phyloP scores from a whole-genome alignment of 2,113 vertebrate species.

The Aegithalos caudatus region DNA sequence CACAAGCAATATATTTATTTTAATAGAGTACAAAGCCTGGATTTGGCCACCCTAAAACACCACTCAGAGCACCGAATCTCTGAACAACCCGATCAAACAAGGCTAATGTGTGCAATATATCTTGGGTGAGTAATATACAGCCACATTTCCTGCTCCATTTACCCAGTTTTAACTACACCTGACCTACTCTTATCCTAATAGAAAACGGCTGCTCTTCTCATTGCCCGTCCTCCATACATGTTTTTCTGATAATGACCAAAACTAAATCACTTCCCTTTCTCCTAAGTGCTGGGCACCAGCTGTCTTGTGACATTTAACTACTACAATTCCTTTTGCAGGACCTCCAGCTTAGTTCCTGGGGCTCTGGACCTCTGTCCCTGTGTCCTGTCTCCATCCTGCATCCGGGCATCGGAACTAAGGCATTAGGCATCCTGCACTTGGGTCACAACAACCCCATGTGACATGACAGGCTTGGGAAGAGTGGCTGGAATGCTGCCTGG shows the following conservation, averaged over 20 bases:
- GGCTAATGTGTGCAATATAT: conserved; percentile 61
- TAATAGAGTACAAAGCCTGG: conserved; percentile 52
- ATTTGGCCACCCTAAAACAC: conserved; percentile 54
- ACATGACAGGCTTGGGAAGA: neutral
- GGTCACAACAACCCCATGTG: neutral
- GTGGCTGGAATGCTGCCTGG: neutral
- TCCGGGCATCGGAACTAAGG: neutral
- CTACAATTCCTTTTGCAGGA: neutral
- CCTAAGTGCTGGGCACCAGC: conserved; percentile 40
- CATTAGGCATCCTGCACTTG: neutral
- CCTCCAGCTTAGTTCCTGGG: neutral
- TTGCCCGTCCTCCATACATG: conserved; percentile 26
- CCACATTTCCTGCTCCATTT: conserved; percentile 67
- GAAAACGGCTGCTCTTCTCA: conserved; percentile 57
- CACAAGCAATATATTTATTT: conserved; percentile 37
- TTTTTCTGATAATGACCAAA: conserved; percentile 53
- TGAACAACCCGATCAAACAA: conserved; percentile 9
- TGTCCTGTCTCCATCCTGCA: neutral
- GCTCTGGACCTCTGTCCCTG: neutral
- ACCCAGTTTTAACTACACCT: conserved; percentile 62
- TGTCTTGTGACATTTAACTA: conserved; percentile 22
- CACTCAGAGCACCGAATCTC: neutral
- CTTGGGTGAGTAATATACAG: conserved; percentile 53
- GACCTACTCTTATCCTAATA: conserved; percentile 65
- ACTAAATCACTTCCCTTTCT: conserved; percentile 60